Percentiles rank a stretch among this genome's conserved stretches.
These are phyloP conservation scores for Betta splendens DNA, from an alignment of 2,797 vertebrate genomes.

Conservation along the genomic window DNA sequence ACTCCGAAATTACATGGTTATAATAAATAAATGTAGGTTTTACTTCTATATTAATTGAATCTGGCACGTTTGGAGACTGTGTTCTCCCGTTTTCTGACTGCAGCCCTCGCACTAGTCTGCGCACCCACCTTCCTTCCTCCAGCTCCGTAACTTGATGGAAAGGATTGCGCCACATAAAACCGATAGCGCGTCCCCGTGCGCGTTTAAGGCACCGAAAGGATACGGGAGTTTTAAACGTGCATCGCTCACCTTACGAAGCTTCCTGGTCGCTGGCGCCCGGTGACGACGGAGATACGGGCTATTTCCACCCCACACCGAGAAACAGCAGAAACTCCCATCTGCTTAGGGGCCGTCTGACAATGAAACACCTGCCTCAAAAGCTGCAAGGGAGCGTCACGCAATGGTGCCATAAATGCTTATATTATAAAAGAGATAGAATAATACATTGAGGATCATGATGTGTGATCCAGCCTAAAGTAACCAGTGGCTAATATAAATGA, in stretches of 20 bases:
- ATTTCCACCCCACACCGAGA: slow-evolving; percentile 71
- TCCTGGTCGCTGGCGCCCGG: slow-evolving; percentile 64
- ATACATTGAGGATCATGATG: no score
- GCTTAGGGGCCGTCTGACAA: slow-evolving; percentile 79
- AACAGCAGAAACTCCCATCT: slow-evolving; percentile 82
- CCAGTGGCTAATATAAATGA: neutral
- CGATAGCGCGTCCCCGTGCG: slow-evolving; percentile 3
- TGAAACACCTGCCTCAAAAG: slow-evolving; percentile 45
- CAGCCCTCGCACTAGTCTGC: slow-evolving; percentile 61
- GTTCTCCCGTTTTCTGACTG: slow-evolving; percentile 37
- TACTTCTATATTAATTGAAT: neutral
- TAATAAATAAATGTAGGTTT: neutral
- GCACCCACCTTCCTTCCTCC: slow-evolving; percentile 70
- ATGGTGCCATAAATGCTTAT: neutral
- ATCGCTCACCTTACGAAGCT: slow-evolving; percentile 70
- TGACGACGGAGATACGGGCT: slow-evolving; percentile 49
- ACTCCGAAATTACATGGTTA: neutral
- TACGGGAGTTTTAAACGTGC: slow-evolving; percentile 14
- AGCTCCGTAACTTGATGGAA: slow-evolving; percentile 69
- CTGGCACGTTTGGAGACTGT: slow-evolving; percentile 13
- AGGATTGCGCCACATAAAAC: slow-evolving; percentile 53
- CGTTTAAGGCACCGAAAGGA: slow-evolving; percentile 8
- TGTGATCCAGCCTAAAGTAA: neutral
- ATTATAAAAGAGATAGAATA: no score
- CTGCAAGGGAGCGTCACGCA: slow-evolving; percentile 57